Conservation (phyloP, 2,797 vertebrate species). For the Eremophila alpestris region DNA sequence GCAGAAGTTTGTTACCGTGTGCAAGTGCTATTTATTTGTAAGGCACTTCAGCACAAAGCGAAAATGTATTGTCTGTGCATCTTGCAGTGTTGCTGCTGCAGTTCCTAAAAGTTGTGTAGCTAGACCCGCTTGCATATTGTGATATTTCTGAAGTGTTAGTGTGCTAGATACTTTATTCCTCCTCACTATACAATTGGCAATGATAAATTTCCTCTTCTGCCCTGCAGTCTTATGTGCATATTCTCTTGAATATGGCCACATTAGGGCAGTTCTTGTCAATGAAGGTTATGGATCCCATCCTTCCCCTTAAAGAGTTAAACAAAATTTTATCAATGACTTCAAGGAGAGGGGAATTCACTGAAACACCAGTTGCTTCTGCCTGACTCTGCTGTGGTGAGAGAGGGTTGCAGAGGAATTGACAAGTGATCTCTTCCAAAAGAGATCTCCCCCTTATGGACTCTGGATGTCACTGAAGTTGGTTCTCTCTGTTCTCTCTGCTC, state of each 20-base stretch:
- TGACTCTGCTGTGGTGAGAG: accelerated
- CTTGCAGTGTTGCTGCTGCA: not conserved
- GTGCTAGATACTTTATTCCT: not conserved
- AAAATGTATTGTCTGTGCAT: not conserved
- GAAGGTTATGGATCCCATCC: not conserved
- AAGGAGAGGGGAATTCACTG: not conserved
- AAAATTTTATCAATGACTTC: not conserved
- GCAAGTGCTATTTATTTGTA: not conserved
- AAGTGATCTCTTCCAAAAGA: not conserved
- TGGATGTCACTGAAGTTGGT: not conserved
- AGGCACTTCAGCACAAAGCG: not conserved
- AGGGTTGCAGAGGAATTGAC: not conserved
- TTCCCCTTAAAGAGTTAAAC: not conserved
- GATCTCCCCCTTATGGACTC: not conserved
- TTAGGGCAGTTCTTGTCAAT: not conserved
- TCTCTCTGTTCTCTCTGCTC: not conserved
- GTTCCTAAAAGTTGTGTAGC: not conserved
- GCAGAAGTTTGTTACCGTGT: not conserved
- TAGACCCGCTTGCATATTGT: accelerated
- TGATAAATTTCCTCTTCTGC: not conserved
- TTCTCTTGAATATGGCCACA: not conserved
- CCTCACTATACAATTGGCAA: not conserved
- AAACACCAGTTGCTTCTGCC: not conserved
- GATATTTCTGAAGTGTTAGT: not conserved
- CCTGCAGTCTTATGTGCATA: accelerated